These are phyloP conservation scores for Eucriotettix oculatus DNA, from an alignment of 2,888 invertebrate genomes.

Conservation along the genomic window DNA sequence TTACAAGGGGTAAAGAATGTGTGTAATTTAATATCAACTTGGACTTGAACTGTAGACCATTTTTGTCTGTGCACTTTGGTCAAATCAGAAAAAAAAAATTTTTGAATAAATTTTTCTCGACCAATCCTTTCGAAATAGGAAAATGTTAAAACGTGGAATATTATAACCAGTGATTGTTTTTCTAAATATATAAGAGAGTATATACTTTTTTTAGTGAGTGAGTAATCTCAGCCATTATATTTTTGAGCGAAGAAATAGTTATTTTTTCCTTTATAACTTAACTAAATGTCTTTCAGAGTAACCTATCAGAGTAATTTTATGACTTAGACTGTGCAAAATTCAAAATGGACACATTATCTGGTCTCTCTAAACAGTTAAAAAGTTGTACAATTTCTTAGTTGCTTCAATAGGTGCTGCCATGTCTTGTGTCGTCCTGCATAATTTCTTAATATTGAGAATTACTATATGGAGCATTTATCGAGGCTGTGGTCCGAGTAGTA, in stretches of 20 bases:
- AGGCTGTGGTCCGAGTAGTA: conserved; percentile 4
- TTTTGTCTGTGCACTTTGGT: background rate
- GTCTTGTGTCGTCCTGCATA: conserved; percentile 9
- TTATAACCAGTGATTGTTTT: conserved; percentile 2
- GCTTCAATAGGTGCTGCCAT: conserved; percentile 10
- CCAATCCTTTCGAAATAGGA: background rate
- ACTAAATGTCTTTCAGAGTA: conserved; percentile 12
- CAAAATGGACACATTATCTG: background rate
- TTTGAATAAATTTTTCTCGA: background rate
- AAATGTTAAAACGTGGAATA: background rate
- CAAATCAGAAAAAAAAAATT: background rate
- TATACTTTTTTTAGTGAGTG: conserved; percentile 8
- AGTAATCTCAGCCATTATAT: conserved; percentile 10
- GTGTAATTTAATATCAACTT: conserved; percentile 9
- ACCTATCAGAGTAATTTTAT: conserved; percentile 8
- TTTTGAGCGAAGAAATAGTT: conserved; percentile 8
- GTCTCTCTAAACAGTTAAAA: conserved; percentile 3
- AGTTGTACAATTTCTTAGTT: conserved; percentile 5
- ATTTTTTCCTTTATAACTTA: conserved; percentile 6
- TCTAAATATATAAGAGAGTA: conserved; percentile 4
- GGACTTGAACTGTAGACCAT: conserved; percentile 1
- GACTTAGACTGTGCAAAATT: conserved; percentile 2
- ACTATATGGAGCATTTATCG: conserved; percentile 3
- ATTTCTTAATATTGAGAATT: conserved; percentile 4
- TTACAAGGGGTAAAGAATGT: conserved; percentile 8